Conservation (phyloP, 2,113 vertebrate species). For the Sisor rabdophorus region DNA sequence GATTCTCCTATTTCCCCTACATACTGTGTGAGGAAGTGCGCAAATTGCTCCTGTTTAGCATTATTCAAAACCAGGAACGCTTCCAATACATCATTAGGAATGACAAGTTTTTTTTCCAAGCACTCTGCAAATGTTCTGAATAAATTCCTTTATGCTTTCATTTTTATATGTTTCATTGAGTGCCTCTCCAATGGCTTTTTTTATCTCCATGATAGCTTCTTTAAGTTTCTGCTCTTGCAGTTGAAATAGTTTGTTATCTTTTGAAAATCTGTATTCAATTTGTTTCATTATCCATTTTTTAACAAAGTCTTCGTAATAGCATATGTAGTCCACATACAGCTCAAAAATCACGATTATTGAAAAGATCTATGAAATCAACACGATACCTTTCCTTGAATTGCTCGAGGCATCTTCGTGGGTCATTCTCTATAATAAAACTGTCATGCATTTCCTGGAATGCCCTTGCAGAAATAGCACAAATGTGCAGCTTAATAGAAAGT, state of each 20-base stretch:
- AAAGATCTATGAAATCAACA: conserved; percentile 58
- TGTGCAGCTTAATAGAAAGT: conserved; percentile 58
- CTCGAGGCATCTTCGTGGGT: conserved; percentile 45
- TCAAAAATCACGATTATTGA: conserved; percentile 51
- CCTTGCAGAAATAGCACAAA: conserved; percentile 56
- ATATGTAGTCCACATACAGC: neutral
- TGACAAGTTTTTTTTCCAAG: conserved; percentile 53
- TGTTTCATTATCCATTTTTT: conserved; percentile 40
- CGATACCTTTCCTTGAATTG: conserved; percentile 44
- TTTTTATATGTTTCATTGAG: neutral
- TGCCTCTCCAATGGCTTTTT: conserved; percentile 39
- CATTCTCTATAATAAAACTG: conserved; percentile 50
- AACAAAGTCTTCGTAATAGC: conserved; percentile 43
- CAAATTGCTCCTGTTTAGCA: conserved; percentile 49
- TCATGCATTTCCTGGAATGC: conserved; percentile 54
- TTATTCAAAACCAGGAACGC: conserved; percentile 55
- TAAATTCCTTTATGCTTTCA: conserved; percentile 46
- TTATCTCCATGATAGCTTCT: conserved; percentile 41
- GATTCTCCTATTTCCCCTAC: conserved; percentile 43
- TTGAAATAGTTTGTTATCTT: neutral
- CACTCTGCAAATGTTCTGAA: conserved; percentile 46
- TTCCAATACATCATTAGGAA: conserved; percentile 53
- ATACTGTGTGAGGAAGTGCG: conserved; percentile 35
- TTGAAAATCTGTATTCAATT: conserved; percentile 40
- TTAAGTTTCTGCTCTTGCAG: conserved; percentile 40